Conservation (phyloP, 2,888 invertebrate species). For the Beris morrisii region DNA sequence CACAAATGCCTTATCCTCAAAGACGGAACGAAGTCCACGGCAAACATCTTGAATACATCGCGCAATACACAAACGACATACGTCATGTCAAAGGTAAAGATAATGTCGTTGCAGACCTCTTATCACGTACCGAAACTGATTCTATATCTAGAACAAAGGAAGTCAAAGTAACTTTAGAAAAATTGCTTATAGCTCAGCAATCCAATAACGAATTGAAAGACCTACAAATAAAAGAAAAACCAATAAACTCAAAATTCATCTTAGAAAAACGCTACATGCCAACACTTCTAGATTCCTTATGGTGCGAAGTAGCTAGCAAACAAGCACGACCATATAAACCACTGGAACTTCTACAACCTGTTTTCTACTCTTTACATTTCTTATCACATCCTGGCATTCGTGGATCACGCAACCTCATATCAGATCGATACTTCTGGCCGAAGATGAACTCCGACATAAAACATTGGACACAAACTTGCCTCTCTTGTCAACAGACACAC, state of each 20-base stretch:
- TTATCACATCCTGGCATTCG: constrained; percentile 19
- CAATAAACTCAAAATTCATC: too few species aligned
- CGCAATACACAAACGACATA: background rate
- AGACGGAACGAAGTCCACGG: constrained; percentile 2
- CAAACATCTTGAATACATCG: constrained; percentile 6
- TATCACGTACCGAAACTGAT: too few species aligned
- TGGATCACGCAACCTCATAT: background rate
- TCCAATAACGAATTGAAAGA: background rate
- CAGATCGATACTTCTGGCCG: constrained; percentile 25
- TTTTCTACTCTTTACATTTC: background rate
- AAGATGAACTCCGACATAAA: constrained; percentile 4
- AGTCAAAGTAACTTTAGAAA: too few species aligned
- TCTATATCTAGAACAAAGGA: too few species aligned
- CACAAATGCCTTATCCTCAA: too few species aligned
- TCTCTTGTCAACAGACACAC: constrained; percentile 30
- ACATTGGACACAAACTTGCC: constrained; percentile 15
- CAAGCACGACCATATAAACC: constrained; percentile 19
- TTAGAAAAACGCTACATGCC: background rate
- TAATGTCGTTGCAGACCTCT: constrained; percentile 1
- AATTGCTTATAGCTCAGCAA: constrained; percentile 6
- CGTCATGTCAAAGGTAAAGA: constrained; percentile 3
- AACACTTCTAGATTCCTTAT: background rate
- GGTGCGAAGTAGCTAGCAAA: constrained; percentile 3
- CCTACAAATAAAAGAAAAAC: background rate
- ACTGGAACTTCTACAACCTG: constrained; percentile 1